Conservation (phyloP, 1,140 invertebrate species). For the Penaeus vannamei region DNA sequence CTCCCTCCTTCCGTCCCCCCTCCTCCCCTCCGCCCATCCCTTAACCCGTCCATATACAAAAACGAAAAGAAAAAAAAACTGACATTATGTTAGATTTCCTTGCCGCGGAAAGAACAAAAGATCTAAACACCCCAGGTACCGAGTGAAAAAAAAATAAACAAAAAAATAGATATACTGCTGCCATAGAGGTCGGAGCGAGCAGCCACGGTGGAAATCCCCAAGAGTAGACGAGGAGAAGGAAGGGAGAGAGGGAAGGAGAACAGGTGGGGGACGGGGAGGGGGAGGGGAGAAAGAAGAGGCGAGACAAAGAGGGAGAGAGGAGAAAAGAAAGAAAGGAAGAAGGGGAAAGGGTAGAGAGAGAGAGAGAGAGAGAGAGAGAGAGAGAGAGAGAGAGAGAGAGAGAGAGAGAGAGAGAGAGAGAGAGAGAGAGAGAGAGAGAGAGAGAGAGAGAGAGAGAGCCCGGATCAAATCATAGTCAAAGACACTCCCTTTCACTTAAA, state of each 20-base stretch:
- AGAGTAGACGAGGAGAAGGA: background rate
- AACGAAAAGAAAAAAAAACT: background rate
- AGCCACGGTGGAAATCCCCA: too few relatives aligned
- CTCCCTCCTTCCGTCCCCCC: background rate
- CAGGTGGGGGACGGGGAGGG: background rate
- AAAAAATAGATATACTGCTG: background rate
- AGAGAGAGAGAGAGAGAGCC: too few relatives aligned
- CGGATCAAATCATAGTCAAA: too few relatives aligned
- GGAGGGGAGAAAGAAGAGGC: background rate
- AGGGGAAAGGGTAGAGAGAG: background rate
- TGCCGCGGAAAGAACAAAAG: too few relatives aligned
- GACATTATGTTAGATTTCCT: too few relatives aligned
- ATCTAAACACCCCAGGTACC: too few relatives aligned
- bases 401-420: too few relatives aligned
- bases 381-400: too few relatives aligned
- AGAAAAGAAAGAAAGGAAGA: too few relatives aligned
- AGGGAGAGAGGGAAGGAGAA: background rate
- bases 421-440: too few relatives aligned
- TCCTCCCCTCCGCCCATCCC: conserved; percentile 12
- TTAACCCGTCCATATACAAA: background rate
- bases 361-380: background rate
- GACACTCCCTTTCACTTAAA: too few relatives aligned
- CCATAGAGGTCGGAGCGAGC: background rate
- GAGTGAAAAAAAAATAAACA: background rate
- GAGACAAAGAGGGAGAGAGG: background rate